A percentile compares a stretch with the other conserved stretches of the same genome.
phyloP scores from a whole-genome alignment of 1,140 invertebrate species.

The Sitodiplosis mosellana region DNA sequence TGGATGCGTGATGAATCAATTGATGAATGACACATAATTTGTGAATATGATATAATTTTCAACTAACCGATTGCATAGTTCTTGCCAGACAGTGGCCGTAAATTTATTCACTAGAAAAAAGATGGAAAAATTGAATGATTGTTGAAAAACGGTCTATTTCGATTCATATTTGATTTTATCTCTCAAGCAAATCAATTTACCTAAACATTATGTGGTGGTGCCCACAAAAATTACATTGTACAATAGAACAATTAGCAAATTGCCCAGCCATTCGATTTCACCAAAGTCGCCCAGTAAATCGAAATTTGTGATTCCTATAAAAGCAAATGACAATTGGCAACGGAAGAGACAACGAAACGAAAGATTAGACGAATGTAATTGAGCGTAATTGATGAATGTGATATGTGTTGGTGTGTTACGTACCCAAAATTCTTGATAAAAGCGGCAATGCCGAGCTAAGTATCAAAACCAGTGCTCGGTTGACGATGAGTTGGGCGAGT shows the following conservation, averaged over 20 bases:
- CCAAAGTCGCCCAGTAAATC: constrained; percentile 94
- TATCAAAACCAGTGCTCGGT: constrained; percentile 78
- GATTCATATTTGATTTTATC: too few species aligned
- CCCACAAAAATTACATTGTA: constrained; percentile 88
- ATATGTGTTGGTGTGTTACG: constrained; percentile 3
- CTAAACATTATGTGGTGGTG: constrained; percentile 71
- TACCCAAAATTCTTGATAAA: constrained; percentile 82
- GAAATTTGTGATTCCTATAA: constrained; percentile 96
- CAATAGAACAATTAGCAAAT: constrained; percentile 79
- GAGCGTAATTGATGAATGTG: not conserved
- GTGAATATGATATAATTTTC: constrained; percentile 45
- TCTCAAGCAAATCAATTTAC: too few species aligned
- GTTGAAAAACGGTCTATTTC: too few species aligned
- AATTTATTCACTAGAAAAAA: constrained; percentile 85
- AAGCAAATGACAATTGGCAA: too few species aligned
- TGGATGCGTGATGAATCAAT: constrained; percentile 10
- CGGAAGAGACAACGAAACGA: not conserved
- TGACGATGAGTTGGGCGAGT: constrained; percentile 77
- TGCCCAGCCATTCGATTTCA: constrained; percentile 91
- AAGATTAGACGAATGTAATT: too few species aligned
- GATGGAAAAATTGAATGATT: too few species aligned
- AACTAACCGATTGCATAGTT: constrained; percentile 66
- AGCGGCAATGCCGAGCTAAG: constrained; percentile 90
- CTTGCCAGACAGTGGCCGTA: constrained; percentile 71
- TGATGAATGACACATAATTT: constrained; percentile 44